These are phyloP conservation scores for Drosophila ezoana DNA, from an alignment of 2,888 invertebrate genomes.

Conservation along the genomic window DNA sequence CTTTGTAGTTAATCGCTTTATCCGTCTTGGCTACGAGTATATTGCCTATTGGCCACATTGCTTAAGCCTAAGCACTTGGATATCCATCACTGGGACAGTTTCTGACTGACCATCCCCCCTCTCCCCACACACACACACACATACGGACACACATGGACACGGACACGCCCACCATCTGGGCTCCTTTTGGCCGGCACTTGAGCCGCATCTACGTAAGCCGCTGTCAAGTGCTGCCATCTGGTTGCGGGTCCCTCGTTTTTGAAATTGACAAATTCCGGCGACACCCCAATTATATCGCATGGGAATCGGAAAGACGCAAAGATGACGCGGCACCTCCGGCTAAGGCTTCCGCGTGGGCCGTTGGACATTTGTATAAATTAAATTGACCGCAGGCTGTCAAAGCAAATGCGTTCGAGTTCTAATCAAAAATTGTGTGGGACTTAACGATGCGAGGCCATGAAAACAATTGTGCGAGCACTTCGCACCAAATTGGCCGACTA, in stretches of 20 bases:
- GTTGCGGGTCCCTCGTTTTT: constrained; percentile 20
- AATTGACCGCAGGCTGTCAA: constrained; percentile 39
- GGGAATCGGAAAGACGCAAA: background rate
- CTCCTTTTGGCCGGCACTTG: background rate
- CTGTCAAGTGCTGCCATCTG: constrained; percentile 27
- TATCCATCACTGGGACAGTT: constrained; percentile 37
- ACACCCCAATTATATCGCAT: constrained; percentile 34
- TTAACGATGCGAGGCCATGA: constrained; percentile 1
- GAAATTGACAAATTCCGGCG: constrained; percentile 37
- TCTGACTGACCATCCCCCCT: constrained; percentile 1
- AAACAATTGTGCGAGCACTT: background rate
- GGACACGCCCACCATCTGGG: too few species aligned
- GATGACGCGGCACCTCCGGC: constrained; percentile 19
- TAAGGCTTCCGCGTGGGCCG: constrained; percentile 8
- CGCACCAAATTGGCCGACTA: background rate
- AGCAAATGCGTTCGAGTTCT: background rate
- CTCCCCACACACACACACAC: background rate
- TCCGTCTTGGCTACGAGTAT: background rate
- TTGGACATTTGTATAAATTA: constrained; percentile 37
- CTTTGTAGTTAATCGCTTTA: constrained; percentile 33
- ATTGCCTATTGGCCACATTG: constrained; percentile 26
- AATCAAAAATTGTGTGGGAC: constrained; percentile 16
- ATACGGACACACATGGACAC: too few species aligned
- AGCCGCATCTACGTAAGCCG: constrained; percentile 12
- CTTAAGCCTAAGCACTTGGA: constrained; percentile 34